Percentiles rank a stretch among this genome's conserved stretches.
Evolutionary conservation across 2,888 invertebrate species (phyloP).

Genomic region (Xylophagus ater): DNA sequence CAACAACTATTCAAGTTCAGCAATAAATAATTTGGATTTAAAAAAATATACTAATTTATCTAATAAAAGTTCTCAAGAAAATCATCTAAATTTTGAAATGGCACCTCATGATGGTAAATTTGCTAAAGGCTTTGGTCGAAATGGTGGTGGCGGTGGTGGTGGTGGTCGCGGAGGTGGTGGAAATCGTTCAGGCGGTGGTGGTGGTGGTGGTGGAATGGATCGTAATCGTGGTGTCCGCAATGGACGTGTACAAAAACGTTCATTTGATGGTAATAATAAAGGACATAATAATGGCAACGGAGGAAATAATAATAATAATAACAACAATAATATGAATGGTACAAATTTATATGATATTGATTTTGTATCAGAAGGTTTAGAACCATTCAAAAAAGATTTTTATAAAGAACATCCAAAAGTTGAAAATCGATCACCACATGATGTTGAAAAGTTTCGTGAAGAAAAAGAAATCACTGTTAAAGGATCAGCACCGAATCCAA

Average conservation of each 20-base stretch:
- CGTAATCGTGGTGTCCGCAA: constrained; percentile 2
- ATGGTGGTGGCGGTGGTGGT: constrained; percentile 20
- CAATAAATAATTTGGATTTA: no score
- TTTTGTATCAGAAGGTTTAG: constrained; percentile 44
- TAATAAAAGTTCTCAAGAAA: no score
- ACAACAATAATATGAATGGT: constrained; percentile 34
- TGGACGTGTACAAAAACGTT: constrained; percentile 54
- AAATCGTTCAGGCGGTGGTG: constrained; percentile 16
- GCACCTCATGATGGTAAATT: constrained; percentile 17
- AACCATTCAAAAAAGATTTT: constrained; percentile 72
- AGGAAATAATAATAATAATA: constrained; percentile 12
- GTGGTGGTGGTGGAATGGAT: constrained; percentile 15
- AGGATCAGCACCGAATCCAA: constrained; percentile 64
- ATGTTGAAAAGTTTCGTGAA: constrained; percentile 56
- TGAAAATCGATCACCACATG: constrained; percentile 48
- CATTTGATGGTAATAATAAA: constrained; percentile 7
- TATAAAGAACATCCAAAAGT: constrained; percentile 61
- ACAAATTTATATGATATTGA: constrained; percentile 45
- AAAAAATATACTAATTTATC: no score
- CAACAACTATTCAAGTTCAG: no score
- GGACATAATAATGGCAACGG: constrained; percentile 13
- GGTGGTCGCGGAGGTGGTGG: constrained; percentile 20
- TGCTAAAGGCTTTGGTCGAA: constrained; percentile 11
- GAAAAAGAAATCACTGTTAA: constrained; percentile 62
- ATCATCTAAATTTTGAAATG: constrained; percentile 9